A percentile compares a stretch with the other conserved stretches of the same genome.
phyloP scores from a whole-genome alignment of 2,113 vertebrate species.

The Panthera uncia region DNA sequence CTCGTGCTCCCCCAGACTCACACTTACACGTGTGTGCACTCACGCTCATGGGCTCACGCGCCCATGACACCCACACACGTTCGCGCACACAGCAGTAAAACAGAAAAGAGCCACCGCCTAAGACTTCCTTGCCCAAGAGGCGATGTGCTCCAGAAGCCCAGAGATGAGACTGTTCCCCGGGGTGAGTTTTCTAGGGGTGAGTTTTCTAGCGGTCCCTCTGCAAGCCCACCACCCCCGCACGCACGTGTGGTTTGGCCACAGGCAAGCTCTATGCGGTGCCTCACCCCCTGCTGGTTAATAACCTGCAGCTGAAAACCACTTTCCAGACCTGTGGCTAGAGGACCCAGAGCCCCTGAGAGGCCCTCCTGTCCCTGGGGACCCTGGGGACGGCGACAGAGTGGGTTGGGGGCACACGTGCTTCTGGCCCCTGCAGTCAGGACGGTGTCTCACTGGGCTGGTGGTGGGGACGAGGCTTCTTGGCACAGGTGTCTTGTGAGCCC shows the following conservation, averaged over 20 bases:
- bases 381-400: background rate
- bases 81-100: background rate
- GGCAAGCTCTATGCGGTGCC: rapidly evolving
- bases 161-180: background rate
- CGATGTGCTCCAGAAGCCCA: rapidly evolving
- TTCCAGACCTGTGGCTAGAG: too few species aligned
- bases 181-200: background rate
- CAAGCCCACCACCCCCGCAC: rapidly evolving
- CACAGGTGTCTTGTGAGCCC: background rate
- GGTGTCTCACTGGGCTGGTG: background rate
- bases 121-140: too few species aligned
- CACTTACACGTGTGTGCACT: background rate
- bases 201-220: rapidly evolving
- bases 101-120: background rate
- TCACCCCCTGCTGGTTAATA: background rate
- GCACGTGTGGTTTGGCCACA: background rate
- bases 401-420: background rate
- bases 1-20: background rate
- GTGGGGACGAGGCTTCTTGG: background rate
- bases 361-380: background rate
- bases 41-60: background rate
- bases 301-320: background rate
- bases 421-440: rapidly evolving
- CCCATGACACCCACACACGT: too few species aligned
- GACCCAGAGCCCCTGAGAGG: background rate